Conservation (phyloP, 1,140 invertebrate genomes). For the Hyphantria cunea region DNA sequence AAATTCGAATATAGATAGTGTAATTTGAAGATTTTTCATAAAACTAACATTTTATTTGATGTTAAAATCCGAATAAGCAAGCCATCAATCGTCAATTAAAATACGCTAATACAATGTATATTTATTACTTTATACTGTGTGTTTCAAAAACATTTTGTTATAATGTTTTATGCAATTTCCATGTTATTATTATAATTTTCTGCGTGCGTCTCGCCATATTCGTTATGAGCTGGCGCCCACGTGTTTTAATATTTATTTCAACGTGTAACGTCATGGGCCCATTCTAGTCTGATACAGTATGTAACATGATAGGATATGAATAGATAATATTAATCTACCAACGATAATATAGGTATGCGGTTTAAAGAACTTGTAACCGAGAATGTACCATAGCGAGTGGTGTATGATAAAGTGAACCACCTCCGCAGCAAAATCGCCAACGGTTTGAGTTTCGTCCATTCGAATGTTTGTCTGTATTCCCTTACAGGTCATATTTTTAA, state of each 20-base stretch:
- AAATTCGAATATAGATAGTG: no score
- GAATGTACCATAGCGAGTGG: background rate
- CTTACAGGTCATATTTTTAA: no score
- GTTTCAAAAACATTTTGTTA: slow-evolving; percentile 14
- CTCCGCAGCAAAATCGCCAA: no score
- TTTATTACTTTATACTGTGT: no score
- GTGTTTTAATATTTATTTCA: slow-evolving; percentile 12
- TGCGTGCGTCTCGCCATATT: slow-evolving; percentile 9
- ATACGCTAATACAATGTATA: no score
- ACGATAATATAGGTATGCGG: background rate
- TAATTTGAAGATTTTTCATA: no score
- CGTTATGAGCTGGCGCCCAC: slow-evolving; percentile 10
- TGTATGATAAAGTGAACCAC: no score
- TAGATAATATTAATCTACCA: background rate
- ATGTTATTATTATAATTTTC: slow-evolving; percentile 23
- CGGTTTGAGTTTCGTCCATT: no score
- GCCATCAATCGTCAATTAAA: no score
- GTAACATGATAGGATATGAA: background rate
- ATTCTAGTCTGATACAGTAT: slow-evolving; percentile 5
- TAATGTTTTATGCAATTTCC: slow-evolving; percentile 13
- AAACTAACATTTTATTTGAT: no score
- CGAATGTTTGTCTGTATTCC: no score
- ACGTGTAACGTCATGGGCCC: slow-evolving; percentile 11
- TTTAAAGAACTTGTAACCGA: background rate
- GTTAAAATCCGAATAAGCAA: no score